Evolutionary conservation across 2,113 vertebrate species (phyloP).

Genomic region (Platanista minor): DNA sequence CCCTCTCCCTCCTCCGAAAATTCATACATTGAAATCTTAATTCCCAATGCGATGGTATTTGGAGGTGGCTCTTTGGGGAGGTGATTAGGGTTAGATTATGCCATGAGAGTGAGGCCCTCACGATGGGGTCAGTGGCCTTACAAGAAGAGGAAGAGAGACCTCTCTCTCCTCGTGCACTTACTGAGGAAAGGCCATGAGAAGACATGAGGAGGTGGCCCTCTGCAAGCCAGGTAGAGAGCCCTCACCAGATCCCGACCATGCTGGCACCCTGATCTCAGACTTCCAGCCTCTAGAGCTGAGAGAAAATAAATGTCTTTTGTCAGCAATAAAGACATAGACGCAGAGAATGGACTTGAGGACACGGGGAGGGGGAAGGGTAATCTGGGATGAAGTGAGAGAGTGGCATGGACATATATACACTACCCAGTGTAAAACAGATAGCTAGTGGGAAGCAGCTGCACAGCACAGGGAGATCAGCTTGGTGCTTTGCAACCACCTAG

Average conservation of each 20-base stretch:
- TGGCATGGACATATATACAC: too few species aligned
- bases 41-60: background rate
- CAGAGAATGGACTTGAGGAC: too few species aligned
- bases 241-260: background rate
- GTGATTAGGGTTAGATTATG: background rate
- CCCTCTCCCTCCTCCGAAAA: too few species aligned
- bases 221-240: background rate
- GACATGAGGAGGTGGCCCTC: too few species aligned
- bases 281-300: background rate
- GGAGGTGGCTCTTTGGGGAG: background rate
- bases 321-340: too few species aligned
- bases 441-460: too few species aligned
- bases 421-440: too few species aligned
- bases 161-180: accelerated
- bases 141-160: background rate
- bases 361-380: too few species aligned
- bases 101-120: background rate
- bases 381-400: too few species aligned
- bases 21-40: background rate
- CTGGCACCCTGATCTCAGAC: background rate
- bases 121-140: background rate
- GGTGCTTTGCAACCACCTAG: too few species aligned
- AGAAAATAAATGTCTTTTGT: background rate
- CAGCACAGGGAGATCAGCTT: too few species aligned
- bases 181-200: background rate